phyloP scores from a whole-genome alignment of 2,797 vertebrate species.

The Melanotaenia trifasciata region DNA sequence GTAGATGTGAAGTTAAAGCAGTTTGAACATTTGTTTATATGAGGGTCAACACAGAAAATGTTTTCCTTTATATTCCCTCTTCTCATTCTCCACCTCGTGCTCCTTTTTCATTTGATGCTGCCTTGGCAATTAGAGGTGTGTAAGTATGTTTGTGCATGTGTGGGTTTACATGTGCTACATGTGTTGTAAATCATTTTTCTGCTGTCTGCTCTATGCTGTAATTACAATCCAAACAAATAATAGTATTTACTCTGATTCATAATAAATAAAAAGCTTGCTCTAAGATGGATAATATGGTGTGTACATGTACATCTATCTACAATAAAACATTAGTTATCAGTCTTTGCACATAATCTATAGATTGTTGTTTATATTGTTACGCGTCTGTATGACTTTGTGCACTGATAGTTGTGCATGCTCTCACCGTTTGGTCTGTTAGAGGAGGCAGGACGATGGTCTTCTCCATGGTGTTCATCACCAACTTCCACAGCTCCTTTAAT shows the following conservation, averaged over 20 bases:
- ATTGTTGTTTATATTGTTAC: not conserved
- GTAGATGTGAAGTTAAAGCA: slow-evolving; percentile 45
- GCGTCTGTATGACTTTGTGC: slow-evolving; percentile 2
- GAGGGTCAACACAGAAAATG: slow-evolving; percentile 52
- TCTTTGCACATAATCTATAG: not conserved
- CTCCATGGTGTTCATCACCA: slow-evolving; percentile 99
- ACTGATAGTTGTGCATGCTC: slow-evolving; percentile 46
- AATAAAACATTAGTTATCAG: not conserved
- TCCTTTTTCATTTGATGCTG: slow-evolving; percentile 38
- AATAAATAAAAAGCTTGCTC: slow-evolving; percentile 3
- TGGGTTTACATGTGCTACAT: slow-evolving; percentile 15
- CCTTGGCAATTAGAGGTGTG: slow-evolving; percentile 39
- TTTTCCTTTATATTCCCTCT: slow-evolving; percentile 47
- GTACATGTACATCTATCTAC: not conserved
- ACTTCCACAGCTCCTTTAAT: slow-evolving; percentile 98
- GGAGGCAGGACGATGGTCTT: slow-evolving; percentile 93
- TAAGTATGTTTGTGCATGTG: slow-evolving; percentile 28
- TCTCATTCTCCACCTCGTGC: slow-evolving; percentile 42
- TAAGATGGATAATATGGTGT: slow-evolving; percentile 2
- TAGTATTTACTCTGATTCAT: slow-evolving; percentile 5
- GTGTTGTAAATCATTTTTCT: slow-evolving; percentile 1
- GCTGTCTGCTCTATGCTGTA: slow-evolving; percentile 15
- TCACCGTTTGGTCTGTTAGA: slow-evolving; percentile 94
- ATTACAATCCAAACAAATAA: not conserved
- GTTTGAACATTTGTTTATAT: slow-evolving; percentile 36